Evolutionary conservation across 2,888 invertebrate species (phyloP).

Genomic region (Tenthredo amoena): DNA sequence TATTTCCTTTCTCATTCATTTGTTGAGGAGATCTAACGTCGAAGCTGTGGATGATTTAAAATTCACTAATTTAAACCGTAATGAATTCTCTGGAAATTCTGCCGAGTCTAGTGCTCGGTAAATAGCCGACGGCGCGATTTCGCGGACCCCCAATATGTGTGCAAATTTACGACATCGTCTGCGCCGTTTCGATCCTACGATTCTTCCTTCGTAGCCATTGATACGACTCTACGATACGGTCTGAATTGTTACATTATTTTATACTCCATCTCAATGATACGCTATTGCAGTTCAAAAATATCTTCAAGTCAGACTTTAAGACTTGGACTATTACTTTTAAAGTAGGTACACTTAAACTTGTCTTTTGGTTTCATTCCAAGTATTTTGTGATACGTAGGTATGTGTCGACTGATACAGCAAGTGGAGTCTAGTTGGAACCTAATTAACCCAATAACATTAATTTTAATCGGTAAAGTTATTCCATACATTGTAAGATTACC

Average conservation of each 20-base stretch:
- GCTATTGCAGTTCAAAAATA: background rate
- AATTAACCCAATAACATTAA: slow-evolving; percentile 24
- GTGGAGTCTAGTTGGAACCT: background rate
- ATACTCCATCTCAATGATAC: background rate
- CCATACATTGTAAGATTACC: slow-evolving; percentile 36
- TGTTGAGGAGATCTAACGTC: slow-evolving; percentile 33
- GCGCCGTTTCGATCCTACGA: slow-evolving; percentile 13
- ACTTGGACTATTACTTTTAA: background rate
- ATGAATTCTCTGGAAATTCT: slow-evolving; percentile 41
- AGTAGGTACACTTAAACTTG: background rate
- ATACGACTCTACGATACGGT: slow-evolving; percentile 26
- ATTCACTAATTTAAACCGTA: slow-evolving; percentile 51
- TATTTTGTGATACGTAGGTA: background rate
- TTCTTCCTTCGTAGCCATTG: slow-evolving; percentile 31
- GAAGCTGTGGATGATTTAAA: slow-evolving; percentile 43
- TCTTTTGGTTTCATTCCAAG: slow-evolving; percentile 11
- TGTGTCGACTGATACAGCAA: background rate
- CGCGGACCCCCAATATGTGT: slow-evolving; percentile 50
- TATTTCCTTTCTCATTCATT: slow-evolving; percentile 38
- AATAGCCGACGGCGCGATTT: slow-evolving; percentile 47
- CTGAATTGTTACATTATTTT: slow-evolving; percentile 33
- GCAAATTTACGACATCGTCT: slow-evolving; percentile 51
- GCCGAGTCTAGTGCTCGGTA: slow-evolving; percentile 49
- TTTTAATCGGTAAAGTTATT: slow-evolving; percentile 40
- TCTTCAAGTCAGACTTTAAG: background rate